These are phyloP conservation scores for Brachionus rotundiformis DNA, from an alignment of 1,140 invertebrate genomes.

Conservation along the genomic window DNA sequence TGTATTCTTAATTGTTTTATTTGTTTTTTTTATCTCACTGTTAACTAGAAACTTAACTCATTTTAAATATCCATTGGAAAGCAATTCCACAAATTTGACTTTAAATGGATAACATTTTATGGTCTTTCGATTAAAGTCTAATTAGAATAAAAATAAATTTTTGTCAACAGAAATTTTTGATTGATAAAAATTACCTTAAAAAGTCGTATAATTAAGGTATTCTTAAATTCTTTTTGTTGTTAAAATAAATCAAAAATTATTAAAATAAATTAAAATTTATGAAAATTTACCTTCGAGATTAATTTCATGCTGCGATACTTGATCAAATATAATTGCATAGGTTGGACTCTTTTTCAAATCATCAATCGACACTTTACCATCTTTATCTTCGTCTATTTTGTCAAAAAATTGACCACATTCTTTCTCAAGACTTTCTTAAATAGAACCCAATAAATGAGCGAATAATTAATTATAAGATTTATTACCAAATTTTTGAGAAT, in stretches of 20 bases:
- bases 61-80: not conserved
- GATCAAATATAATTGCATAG: not conserved
- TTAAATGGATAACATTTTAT: not conserved
- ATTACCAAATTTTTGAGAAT: slow-evolving; percentile 25
- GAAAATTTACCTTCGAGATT: slow-evolving; percentile 16
- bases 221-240: slow-evolving; percentile 9
- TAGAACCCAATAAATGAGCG: not conserved
- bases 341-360: not conserved
- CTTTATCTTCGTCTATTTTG: not conserved
- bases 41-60: slow-evolving; percentile 10
- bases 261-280: not conserved
- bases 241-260: not conserved
- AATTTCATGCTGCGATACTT: not conserved
- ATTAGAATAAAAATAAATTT: not conserved
- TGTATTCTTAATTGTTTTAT: not conserved
- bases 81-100: not conserved
- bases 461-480: not conserved
- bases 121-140: not conserved
- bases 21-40: not conserved
- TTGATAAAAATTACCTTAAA: not conserved
- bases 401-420: not conserved
- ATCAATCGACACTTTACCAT: not conserved
- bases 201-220: not conserved
- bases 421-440: not conserved
- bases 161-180: not conserved